Evolutionary conservation across 2,113 vertebrate genomes (phyloP), one percentile per base, ranked within the genome.

Genomic region (Thunnus maccoyii): DNA sequence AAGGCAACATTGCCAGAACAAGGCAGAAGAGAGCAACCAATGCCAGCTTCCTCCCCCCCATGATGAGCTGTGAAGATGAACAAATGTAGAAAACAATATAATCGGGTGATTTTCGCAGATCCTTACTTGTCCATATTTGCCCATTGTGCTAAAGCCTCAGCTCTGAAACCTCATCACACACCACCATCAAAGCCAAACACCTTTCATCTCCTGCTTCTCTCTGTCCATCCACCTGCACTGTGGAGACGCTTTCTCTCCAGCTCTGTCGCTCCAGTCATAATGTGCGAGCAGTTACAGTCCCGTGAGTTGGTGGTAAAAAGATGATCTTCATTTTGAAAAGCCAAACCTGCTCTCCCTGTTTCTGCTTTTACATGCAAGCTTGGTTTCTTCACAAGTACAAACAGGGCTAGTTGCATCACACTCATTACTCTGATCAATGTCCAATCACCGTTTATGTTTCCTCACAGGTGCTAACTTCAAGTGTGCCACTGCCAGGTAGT

Each of bases 1-100:
- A 94, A 72, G 93, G 93, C 65, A 94, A 51, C 72, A 87, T 76
- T 3, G 78, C 82, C 58, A 95, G 47, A 1, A 95, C 72, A 48
- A 96, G 86, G 67, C 92, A 94, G 68, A 86, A 78, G 27, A 95
- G 72, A 27, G 84, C 62, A 67, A 81, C 71, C 64, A 85, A 55
- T 1, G 65, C 22, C 83, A 88, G 52, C 67, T 72, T 89, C 77
- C 83, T 77, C 41, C 51, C 63, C 84, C 50, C 87, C 93, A 95
- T 95, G 66, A 80, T 84, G 66, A 89, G 80, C 95, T 96, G 82
- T 2, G 41, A 74, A 79, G 69, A 78, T 58, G 0, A 87, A 46
- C 41, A 61, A 36, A 61, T 54, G 22, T 22, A n/a, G 27, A 0
- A 61, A 56, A 61, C 32, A 64, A 44, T 13, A 3, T 18, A 15